A percentile compares a stretch with the other conserved stretches of the same genome.
These are phyloP conservation scores for Pterophyllum scalare DNA, from an alignment of 2,113 vertebrate species.

Conservation along the genomic window DNA sequence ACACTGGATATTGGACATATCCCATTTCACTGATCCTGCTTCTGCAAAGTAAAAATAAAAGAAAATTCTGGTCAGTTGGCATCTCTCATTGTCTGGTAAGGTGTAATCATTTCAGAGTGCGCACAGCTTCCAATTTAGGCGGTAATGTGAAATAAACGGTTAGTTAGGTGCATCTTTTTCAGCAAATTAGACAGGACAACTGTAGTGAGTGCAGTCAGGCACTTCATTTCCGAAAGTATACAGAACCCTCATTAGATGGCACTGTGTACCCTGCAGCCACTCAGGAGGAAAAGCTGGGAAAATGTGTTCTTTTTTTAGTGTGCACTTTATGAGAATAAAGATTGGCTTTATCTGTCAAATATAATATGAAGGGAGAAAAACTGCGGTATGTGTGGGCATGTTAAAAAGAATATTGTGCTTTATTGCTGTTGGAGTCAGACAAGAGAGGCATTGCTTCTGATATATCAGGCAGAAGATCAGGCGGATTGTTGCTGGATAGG, in stretches of 20 bases:
- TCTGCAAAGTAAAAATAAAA: neutral
- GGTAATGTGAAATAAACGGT: conserved; percentile 28
- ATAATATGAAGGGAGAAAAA: conserved; percentile 43
- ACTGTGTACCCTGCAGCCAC: conserved; percentile 54
- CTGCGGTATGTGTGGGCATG: conserved; percentile 42
- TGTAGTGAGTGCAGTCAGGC: neutral
- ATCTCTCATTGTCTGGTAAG: conserved; percentile 22
- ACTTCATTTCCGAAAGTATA: conserved; percentile 47
- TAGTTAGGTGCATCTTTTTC: conserved; percentile 43
- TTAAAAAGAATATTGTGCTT: conserved; percentile 65
- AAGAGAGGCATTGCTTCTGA: conserved; percentile 55
- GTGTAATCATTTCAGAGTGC: conserved; percentile 34
- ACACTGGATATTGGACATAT: conserved; percentile 24
- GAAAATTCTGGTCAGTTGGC: neutral
- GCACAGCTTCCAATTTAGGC: conserved; percentile 13
- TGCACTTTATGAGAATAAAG: conserved; percentile 69
- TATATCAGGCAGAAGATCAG: conserved; percentile 61
- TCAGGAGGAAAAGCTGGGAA: conserved; percentile 23
- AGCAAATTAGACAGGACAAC: conserved; percentile 50
- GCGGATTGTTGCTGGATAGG: conserved; percentile 59
- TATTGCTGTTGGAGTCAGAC: conserved; percentile 66
- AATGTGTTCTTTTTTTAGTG: conserved; percentile 22
- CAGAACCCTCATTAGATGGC: conserved; percentile 68
- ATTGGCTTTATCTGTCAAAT: conserved; percentile 68
- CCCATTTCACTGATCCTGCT: conserved; percentile 14